phyloP scores from a whole-genome alignment of 2,797 vertebrate genomes.

The Petrocephalus schoutedeni region DNA sequence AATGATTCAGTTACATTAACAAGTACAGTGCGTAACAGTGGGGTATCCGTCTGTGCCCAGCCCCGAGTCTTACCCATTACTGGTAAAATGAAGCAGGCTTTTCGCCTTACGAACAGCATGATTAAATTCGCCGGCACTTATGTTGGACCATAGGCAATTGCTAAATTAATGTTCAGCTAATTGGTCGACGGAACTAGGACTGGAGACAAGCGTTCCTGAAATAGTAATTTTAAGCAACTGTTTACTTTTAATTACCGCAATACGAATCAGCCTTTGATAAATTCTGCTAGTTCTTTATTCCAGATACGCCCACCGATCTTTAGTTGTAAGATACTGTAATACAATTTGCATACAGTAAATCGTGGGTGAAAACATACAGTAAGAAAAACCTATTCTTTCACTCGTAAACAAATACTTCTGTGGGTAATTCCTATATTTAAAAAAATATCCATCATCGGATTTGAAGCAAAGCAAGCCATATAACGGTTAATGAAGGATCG shows the following conservation, averaged over 20 bases:
- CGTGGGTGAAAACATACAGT: neutral
- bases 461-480: neutral
- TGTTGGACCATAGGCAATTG: neutral
- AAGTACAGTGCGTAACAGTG: neutral
- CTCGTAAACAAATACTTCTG: neutral
- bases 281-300: neutral
- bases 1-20: neutral
- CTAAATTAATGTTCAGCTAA: constrained; percentile 2
- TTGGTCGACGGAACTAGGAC: neutral
- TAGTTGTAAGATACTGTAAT: neutral
- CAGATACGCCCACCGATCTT: neutral
- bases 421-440: neutral
- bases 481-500: neutral
- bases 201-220: neutral
- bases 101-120: neutral
- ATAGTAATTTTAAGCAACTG: neutral
- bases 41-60: neutral
- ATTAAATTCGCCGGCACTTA: constrained; percentile 4
- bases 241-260: constrained; percentile 10
- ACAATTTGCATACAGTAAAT: neutral
- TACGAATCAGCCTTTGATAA: neutral
- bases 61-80: neutral
- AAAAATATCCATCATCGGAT: neutral
- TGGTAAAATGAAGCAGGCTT: neutral
- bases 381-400: neutral